phyloP scores from a whole-genome alignment of 2,797 vertebrate genomes.

The Lutjanus argentimaculatus region DNA sequence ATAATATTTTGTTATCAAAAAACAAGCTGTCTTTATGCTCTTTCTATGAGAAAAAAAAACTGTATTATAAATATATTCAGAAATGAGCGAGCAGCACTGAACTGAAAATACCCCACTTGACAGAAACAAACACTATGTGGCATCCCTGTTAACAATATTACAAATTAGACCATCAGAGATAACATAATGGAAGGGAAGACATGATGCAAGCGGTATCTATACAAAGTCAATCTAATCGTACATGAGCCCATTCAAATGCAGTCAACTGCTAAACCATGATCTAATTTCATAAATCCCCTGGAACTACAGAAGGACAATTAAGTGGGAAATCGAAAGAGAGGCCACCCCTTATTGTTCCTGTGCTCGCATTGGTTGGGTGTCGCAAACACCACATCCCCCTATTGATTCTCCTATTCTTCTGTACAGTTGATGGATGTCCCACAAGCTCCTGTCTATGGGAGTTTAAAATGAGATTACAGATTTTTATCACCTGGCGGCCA shows the following conservation, averaged over 20 bases:
- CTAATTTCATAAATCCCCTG: conserved; percentile 76
- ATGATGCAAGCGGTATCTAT: conserved; percentile 37
- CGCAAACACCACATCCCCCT: conserved; percentile 70
- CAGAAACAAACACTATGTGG: conserved; percentile 44
- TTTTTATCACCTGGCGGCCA: conserved; percentile 82
- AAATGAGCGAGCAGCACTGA: conserved; percentile 20
- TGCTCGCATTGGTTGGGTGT: conserved; percentile 58
- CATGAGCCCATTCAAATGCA: conserved; percentile 59
- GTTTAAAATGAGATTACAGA: conserved; percentile 86
- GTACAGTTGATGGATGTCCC: conserved; percentile 79
- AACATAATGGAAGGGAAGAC: conserved; percentile 55
- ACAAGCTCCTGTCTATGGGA: conserved; percentile 75
- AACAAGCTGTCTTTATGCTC: conserved; percentile 34
- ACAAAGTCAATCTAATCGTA: conserved; percentile 54
- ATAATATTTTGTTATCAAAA: conserved; percentile 41
- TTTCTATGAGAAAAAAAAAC: conserved; percentile 25
- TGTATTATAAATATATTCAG: conserved; percentile 19
- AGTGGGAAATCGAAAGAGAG: conserved; percentile 67
- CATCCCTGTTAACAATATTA: conserved; percentile 48
- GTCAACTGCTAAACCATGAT: conserved; percentile 63
- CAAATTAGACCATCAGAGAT: conserved; percentile 60
- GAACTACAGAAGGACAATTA: conserved; percentile 77
- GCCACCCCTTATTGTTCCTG: conserved; percentile 65
- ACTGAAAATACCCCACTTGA: conserved; percentile 43
- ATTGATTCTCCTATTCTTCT: conserved; percentile 80